A percentile compares a stretch with the other conserved stretches of the same genome.
Conservation (phyloP, 2,888 invertebrate species). For the Timema cristinae region DNA sequence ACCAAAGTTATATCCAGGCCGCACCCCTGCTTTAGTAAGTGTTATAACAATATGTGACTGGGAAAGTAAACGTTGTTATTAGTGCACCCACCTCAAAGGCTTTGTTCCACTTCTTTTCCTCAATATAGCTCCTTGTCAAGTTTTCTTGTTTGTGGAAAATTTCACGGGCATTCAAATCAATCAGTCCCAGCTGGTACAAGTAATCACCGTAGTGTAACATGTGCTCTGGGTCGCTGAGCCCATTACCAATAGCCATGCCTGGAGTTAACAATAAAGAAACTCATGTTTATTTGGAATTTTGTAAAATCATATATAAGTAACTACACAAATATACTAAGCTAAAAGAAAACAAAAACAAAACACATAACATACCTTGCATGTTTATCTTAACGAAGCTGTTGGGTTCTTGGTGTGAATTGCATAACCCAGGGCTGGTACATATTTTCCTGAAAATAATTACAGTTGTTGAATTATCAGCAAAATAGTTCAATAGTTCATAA, state of each 20-base stretch:
- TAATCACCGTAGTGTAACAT: constrained; percentile 75
- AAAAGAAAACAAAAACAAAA: not conserved
- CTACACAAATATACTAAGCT: too few relatives aligned
- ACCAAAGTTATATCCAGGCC: too few relatives aligned
- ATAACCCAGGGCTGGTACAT: constrained; percentile 25
- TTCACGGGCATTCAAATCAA: constrained; percentile 59
- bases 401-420: constrained; percentile 48
- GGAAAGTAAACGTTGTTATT: not conserved
- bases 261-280: constrained; percentile 43
- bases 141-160: constrained; percentile 59
- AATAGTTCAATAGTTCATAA: not conserved
- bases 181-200: constrained; percentile 70
- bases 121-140: constrained; percentile 56
- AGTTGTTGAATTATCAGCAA: too few relatives aligned
- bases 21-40: too few relatives aligned
- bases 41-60: not conserved
- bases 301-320: too few relatives aligned
- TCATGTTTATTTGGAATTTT: too few relatives aligned
- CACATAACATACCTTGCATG: constrained; percentile 53
- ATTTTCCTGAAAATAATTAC: constrained; percentile 22
- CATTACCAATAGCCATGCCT: constrained; percentile 75
- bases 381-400: constrained; percentile 61
- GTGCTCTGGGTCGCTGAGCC: constrained; percentile 72
- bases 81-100: constrained; percentile 57
- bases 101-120: constrained; percentile 58